Evolutionary conservation across 2,888 invertebrate genomes (phyloP), one percentile per base, ranked within the genome.

Genomic region (Polydrusus pterygomalis): DNA sequence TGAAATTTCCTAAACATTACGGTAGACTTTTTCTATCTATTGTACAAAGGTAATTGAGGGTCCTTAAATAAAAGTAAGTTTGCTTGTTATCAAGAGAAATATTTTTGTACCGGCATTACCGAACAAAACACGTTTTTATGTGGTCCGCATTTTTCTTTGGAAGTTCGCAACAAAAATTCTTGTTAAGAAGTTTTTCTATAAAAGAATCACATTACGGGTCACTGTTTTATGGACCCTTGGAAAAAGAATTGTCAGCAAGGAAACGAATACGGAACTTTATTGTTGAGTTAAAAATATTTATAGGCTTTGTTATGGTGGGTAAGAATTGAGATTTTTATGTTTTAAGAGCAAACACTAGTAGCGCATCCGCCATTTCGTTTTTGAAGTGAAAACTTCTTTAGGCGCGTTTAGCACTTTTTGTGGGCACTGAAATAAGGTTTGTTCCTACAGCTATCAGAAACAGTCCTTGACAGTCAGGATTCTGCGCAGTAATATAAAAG

Each of bases 121-220:
- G 51, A 20, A 20, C 13, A 51, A 20, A 18, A 20, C 51, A 56
- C 56, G 30, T 56, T 56, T 25, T 56, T 56, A 30, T 34, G 20
- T 34, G 34, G 56, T 15, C 56, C 38, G 17, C 38, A 60, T 60
- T 11, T 34, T 60, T 60, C 58, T 18, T 18, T 38, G 18, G 38
- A 18, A 60, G 58, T 38, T 18, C 15, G 18, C 38, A 34, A 45
- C 62, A 38, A 56, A 49, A 70, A 43, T 70, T 70, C 49, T 70
- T 70, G 62, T 62, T 70, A 70, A 70, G 38, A 70, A 62, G 62
- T 60, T 70, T 47, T 51, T 62, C 45, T 47, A 70, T 70, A 70
- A 62, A 62, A 70, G 49, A 70, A 62, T 58, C 15, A 43, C 18
- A 47, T 56, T 49, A 70, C 49, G 60, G 60, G 60, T 30, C 70